Evolutionary conservation across 2,113 vertebrate genomes (phyloP).

Genomic region (Pipra filicauda): DNA sequence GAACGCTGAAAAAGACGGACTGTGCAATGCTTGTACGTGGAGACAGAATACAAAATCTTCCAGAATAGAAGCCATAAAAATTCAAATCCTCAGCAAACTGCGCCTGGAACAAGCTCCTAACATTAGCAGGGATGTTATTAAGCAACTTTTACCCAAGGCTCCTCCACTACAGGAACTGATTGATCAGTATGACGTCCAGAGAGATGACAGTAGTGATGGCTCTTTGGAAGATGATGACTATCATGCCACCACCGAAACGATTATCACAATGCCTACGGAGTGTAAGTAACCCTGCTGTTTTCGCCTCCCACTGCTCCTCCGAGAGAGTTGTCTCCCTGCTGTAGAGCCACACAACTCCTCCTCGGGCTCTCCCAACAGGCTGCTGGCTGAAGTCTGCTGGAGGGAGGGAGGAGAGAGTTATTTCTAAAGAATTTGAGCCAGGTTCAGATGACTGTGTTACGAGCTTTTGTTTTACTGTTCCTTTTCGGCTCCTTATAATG

Average conservation of each 20-base stretch:
- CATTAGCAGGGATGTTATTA: constrained; percentile 93
- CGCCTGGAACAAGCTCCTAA: constrained; percentile 96
- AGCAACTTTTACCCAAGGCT: constrained; percentile 93
- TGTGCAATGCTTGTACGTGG: constrained; percentile 90
- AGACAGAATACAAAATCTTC: constrained; percentile 94
- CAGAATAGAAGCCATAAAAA: constrained; percentile 95
- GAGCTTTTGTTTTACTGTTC: constrained; percentile 31
- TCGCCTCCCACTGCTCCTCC: constrained; percentile 38
- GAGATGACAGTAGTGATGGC: constrained; percentile 89
- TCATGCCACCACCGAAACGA: constrained; percentile 91
- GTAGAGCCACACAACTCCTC: constrained; percentile 71
- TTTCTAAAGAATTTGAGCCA: constrained; percentile 61
- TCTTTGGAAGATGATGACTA: constrained; percentile 94
- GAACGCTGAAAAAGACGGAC: constrained; percentile 82
- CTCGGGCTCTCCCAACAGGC: constrained; percentile 73
- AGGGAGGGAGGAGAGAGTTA: constrained; percentile 53
- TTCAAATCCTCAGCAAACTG: constrained; percentile 98
- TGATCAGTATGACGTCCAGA: constrained; percentile 96
- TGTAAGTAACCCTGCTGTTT: constrained; percentile 82
- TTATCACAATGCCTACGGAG: constrained; percentile 94
- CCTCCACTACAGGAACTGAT: constrained; percentile 95
- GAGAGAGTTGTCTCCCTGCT: constrained; percentile 60
- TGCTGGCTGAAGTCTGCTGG: constrained; percentile 55
- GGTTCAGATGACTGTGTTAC: constrained; percentile 4
- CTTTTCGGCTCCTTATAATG: neutral